A percentile compares a stretch with the other conserved stretches of the same genome.
Conservation (phyloP, 2,888 invertebrate species). For the Drosophila testacea region DNA sequence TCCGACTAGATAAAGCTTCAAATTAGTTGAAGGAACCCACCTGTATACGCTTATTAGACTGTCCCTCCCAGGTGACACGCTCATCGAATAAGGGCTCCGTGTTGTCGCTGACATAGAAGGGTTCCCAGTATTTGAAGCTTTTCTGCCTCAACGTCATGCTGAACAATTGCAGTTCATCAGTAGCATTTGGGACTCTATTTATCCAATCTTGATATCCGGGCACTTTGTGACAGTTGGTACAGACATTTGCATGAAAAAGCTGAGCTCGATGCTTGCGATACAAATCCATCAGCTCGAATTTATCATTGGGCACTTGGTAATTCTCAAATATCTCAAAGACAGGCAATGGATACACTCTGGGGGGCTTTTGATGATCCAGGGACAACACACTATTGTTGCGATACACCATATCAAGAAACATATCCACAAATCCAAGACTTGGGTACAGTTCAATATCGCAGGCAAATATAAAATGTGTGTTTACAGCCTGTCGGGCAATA, state of each 20-base stretch:
- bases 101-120: slow-evolving; percentile 95
- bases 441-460: slow-evolving; percentile 96
- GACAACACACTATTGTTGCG: slow-evolving; percentile 87
- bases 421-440: slow-evolving; percentile 90
- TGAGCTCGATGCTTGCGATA: slow-evolving; percentile 45
- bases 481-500: slow-evolving; percentile 91
- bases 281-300: slow-evolving; percentile 66
- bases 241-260: slow-evolving; percentile 69
- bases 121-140: slow-evolving; percentile 93
- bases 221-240: slow-evolving; percentile 66
- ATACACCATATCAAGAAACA: slow-evolving; percentile 93
- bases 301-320: slow-evolving; percentile 65
- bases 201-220: slow-evolving; percentile 65
- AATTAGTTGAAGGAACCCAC: slow-evolving; percentile 38
- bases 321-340: slow-evolving; percentile 70
- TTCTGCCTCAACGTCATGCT: slow-evolving; percentile 91
- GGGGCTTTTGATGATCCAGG: slow-evolving; percentile 8
- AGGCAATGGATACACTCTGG: slow-evolving; percentile 69
- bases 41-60: slow-evolving; percentile 85
- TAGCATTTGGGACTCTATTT: slow-evolving; percentile 6
- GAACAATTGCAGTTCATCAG: slow-evolving; percentile 85
- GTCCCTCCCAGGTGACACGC: slow-evolving; percentile 96
- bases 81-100: slow-evolving; percentile 95
- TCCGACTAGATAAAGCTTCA: slow-evolving; percentile 76
- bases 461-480: slow-evolving; percentile 92